Evolutionary conservation across 2,113 vertebrate genomes (phyloP).

Genomic region (Phasianus colchicus): DNA sequence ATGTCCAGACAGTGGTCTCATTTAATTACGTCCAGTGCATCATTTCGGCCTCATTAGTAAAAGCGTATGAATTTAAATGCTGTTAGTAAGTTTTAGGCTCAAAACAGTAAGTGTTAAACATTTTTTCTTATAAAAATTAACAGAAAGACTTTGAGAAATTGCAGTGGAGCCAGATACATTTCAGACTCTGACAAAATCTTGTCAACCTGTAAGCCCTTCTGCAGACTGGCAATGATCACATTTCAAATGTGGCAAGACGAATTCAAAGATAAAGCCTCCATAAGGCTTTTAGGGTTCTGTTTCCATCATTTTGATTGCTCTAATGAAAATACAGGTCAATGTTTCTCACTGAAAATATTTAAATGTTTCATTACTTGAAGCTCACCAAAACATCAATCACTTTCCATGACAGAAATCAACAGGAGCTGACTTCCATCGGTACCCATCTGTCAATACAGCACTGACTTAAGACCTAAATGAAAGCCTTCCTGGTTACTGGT

Average conservation of each 20-base stretch:
- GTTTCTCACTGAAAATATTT: neutral
- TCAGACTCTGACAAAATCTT: neutral
- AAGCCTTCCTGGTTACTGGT: neutral
- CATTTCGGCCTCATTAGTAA: neutral
- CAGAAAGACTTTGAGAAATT: neutral
- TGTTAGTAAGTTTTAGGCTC: conserved; percentile 8
- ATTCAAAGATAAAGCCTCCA: neutral
- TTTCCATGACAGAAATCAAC: neutral
- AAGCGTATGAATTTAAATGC: neutral
- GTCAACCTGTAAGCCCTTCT: neutral
- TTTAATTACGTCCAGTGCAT: neutral
- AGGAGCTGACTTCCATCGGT: neutral
- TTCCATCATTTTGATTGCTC: neutral
- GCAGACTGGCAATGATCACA: neutral
- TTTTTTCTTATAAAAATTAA: neutral
- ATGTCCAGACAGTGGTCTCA: neutral
- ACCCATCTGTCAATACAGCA: neutral
- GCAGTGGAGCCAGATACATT: neutral
- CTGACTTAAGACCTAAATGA: neutral
- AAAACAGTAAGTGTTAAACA: neutral
- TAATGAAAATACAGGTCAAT: neutral
- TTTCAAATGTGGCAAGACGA: neutral
- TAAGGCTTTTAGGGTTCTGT: neutral
- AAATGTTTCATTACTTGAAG: neutral
- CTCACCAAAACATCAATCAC: neutral